Conservation (phyloP, 2,797 vertebrate genomes). For the Dallia pectoralis region DNA sequence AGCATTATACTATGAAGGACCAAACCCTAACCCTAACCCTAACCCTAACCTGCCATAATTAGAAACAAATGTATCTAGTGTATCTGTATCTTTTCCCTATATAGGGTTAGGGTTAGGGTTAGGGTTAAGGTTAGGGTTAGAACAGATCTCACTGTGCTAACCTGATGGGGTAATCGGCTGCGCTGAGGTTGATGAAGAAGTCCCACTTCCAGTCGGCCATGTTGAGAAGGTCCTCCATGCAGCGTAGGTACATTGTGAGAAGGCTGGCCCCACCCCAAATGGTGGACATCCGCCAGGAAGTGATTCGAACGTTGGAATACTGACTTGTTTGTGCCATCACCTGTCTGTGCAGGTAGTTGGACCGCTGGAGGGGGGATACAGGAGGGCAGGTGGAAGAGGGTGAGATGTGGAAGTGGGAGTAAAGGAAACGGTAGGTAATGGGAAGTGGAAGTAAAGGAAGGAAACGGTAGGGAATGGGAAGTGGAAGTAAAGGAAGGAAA, state of each 20-base stretch:
- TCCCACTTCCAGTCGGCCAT: constrained; percentile 97
- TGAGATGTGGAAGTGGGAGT: not conserved
- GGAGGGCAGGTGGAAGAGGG: no score
- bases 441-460: no score
- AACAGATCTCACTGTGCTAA: constrained; percentile 51
- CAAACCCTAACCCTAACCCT: no score
- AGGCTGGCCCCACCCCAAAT: constrained; percentile 98
- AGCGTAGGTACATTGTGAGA: constrained; percentile 89
- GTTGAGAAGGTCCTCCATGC: constrained; percentile 91
- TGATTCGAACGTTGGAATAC: constrained; percentile 88
- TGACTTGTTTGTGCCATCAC: constrained; percentile 78
- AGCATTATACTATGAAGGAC: no score
- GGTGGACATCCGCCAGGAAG: constrained; percentile 94
- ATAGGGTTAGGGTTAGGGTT: no score
- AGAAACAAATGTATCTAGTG: no score
- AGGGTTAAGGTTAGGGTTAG: no score
- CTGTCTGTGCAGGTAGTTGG: constrained; percentile 90
- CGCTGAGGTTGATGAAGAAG: constrained; percentile 99
- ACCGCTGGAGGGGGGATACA: constrained; percentile 74
- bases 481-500: not conserved
- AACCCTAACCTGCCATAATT: no score
- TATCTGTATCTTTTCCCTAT: no score
- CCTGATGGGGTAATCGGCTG: constrained; percentile 97
- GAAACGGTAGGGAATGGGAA: not conserved
- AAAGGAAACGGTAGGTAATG: not conserved